These are phyloP conservation scores for Delichon dasypus DNA, from an alignment of 2,797 vertebrate genomes.

Conservation along the genomic window DNA sequence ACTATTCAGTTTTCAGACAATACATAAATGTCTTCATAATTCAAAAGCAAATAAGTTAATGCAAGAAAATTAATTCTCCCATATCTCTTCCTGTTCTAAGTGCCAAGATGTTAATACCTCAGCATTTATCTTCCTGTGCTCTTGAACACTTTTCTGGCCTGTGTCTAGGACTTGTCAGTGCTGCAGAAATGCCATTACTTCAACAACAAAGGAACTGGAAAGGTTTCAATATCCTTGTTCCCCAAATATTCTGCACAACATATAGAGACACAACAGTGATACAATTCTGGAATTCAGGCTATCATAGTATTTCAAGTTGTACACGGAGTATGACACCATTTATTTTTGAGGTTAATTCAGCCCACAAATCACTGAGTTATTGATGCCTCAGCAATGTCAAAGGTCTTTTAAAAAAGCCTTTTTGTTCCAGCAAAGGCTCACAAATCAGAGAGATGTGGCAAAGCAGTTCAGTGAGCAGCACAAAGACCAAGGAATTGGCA, in stretches of 20 bases:
- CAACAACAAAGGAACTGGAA: background rate
- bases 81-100: background rate
- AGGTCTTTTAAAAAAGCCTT: background rate
- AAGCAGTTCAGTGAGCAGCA: background rate
- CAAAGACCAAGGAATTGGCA: background rate
- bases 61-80: constrained; percentile 4
- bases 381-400: background rate
- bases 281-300: background rate
- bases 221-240: background rate
- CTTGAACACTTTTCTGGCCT: background rate
- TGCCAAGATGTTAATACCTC: constrained; percentile 5
- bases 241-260: background rate
- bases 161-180: background rate
- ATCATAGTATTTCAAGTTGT: background rate
- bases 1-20: constrained; percentile 19
- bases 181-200: background rate
- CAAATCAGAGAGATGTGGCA: background rate
- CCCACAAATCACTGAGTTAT: background rate
- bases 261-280: background rate
- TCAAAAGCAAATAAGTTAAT: constrained; percentile 6
- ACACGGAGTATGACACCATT: background rate
- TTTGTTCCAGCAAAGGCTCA: background rate
- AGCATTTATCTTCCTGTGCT: background rate
- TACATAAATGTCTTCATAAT: constrained; percentile 11
- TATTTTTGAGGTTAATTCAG: background rate